Percentiles rank a stretch among this genome's conserved stretches.
Evolutionary conservation across 2,797 vertebrate species (phyloP).

Genomic region (Clamator glandarius): DNA sequence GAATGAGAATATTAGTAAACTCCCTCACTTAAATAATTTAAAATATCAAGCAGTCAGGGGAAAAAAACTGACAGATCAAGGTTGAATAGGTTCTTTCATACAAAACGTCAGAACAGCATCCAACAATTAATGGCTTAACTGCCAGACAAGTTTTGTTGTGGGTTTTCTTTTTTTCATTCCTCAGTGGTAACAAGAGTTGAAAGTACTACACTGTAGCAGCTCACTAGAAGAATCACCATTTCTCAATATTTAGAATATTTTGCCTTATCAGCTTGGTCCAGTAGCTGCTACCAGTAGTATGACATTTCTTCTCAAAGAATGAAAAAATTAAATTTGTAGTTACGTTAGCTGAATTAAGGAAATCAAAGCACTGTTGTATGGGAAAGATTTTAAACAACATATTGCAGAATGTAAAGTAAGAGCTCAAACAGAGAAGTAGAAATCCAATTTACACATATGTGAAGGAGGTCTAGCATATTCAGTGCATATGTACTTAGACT

Average conservation of each 20-base stretch:
- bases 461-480: background rate
- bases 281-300: background rate
- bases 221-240: background rate
- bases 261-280: background rate
- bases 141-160: background rate
- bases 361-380: background rate
- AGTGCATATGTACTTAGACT: background rate
- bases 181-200: background rate
- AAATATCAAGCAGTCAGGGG: background rate
- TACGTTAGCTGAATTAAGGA: background rate
- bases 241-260: background rate
- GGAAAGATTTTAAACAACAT: background rate
- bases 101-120: background rate
- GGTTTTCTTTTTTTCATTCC: background rate
- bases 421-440: background rate
- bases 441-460: background rate
- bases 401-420: background rate
- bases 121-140: background rate
- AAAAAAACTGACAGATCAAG: background rate
- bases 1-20: background rate
- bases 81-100: accelerated
- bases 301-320: background rate
- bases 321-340: background rate
- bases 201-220: background rate
- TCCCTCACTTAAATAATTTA: background rate